phyloP scores from a whole-genome alignment of 1,140 invertebrate genomes.

The Zaprionus vittiger region DNA sequence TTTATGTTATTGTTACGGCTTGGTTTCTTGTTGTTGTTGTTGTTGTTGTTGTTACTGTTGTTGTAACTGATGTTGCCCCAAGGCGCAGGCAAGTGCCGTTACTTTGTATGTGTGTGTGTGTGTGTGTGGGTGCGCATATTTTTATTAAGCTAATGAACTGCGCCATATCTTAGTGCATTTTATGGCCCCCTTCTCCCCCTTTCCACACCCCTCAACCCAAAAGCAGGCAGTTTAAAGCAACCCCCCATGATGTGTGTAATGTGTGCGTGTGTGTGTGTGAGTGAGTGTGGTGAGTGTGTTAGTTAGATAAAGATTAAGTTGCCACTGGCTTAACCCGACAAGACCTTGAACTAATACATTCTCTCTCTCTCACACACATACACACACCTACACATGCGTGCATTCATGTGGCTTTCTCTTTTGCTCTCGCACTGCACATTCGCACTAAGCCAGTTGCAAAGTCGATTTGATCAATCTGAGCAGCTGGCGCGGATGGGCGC shows the following conservation, averaged over 20 bases:
- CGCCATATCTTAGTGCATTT: slow-evolving; percentile 45
- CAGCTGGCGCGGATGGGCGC: neutral
- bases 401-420: neutral
- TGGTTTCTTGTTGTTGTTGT: slow-evolving; percentile 26
- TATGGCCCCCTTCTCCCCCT: slow-evolving; percentile 1
- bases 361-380: neutral
- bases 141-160: slow-evolving; percentile 51
- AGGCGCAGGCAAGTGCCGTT: neutral
- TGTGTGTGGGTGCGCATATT: slow-evolving; percentile 24
- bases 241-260: neutral
- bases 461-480: slow-evolving; percentile 28
- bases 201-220: neutral
- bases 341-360: slow-evolving; percentile 3
- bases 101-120: slow-evolving; percentile 12
- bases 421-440: neutral
- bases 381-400: neutral
- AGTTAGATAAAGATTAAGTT: slow-evolving; percentile 37
- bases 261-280: slow-evolving; percentile 1
- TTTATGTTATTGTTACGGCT: slow-evolving; percentile 53
- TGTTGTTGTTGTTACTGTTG: slow-evolving; percentile 43
- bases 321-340: neutral
- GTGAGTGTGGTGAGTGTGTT: slow-evolving; percentile 12
- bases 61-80: slow-evolving; percentile 8
- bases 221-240: slow-evolving; percentile 22
- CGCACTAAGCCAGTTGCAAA: neutral